A percentile compares a stretch with the other conserved stretches of the same genome.
These are phyloP conservation scores for Mirza zaza DNA, from an alignment of 2,113 vertebrate species.

Conservation along the genomic window DNA sequence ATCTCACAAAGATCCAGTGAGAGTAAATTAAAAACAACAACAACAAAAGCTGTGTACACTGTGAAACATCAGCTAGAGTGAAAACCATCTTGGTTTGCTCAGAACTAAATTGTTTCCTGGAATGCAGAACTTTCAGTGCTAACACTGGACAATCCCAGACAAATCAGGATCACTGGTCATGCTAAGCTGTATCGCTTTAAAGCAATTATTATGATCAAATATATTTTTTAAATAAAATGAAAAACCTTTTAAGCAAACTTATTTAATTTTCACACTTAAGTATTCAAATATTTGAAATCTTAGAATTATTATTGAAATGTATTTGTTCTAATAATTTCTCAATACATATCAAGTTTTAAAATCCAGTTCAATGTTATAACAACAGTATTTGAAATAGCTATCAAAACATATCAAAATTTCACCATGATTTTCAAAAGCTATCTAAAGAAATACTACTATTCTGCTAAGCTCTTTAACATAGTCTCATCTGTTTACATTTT, in stretches of 20 bases:
- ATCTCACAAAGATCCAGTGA: neutral
- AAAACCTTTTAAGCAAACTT: neutral
- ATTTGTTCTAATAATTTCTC: neutral
- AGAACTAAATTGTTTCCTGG: neutral
- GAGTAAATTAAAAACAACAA: neutral
- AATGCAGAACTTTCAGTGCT: neutral
- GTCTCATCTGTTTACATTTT: neutral
- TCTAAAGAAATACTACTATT: neutral
- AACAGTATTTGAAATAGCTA: neutral
- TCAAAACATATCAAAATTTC: conserved; percentile 17
- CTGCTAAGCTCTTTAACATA: neutral
- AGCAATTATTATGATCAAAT: neutral
- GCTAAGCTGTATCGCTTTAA: neutral
- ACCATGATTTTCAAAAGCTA: neutral
- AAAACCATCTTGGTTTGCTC: neutral
- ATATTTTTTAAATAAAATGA: neutral
- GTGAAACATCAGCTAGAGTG: neutral
- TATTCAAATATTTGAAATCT: neutral
- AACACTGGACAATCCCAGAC: neutral
- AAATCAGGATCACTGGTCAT: neutral
- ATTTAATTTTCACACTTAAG: neutral
- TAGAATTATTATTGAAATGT: conserved; percentile 11
- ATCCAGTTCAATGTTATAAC: neutral
- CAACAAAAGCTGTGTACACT: neutral
- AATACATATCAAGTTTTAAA: neutral